Conservation (phyloP, 2,888 invertebrate species). For the Temnothorax ravouxi region DNA sequence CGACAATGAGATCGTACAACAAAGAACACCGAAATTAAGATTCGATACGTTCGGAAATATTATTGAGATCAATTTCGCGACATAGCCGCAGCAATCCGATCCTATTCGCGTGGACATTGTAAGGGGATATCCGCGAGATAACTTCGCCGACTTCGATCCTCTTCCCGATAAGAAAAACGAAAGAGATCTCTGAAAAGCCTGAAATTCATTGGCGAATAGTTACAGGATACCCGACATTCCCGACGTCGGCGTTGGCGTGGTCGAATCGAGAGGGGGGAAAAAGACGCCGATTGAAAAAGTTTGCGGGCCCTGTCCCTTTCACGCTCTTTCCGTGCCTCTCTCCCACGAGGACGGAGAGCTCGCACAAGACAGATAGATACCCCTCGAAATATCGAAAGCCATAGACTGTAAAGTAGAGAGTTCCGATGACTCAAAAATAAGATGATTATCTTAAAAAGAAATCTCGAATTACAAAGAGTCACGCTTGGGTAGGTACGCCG, state of each 20-base stretch:
- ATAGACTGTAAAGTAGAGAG: constrained; percentile 50
- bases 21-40: constrained; percentile 44
- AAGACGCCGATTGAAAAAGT: constrained; percentile 82
- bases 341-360: constrained; percentile 52
- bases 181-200: constrained; percentile 58
- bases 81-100: constrained; percentile 39
- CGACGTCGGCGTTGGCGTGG: constrained; percentile 57
- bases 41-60: constrained; percentile 27
- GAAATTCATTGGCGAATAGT: constrained; percentile 65
- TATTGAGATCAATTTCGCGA: constrained; percentile 48
- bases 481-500: constrained; percentile 28
- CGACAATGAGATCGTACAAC: constrained; percentile 4
- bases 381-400: constrained; percentile 74
- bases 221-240: constrained; percentile 68
- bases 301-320: constrained; percentile 70
- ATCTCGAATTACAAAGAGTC: constrained; percentile 56
- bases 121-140: constrained; percentile 53
- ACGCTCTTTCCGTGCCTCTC: background rate
- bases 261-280: constrained; percentile 33
- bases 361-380: constrained; percentile 69
- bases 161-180: constrained; percentile 53
- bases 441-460: constrained; percentile 55
- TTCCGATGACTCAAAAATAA: constrained; percentile 29
- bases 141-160: constrained; percentile 48
- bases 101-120: constrained; percentile 53